Base-by-base conservation (phyloP, 2,888 invertebrate genomes). In the Lymantria monacha region DNA sequence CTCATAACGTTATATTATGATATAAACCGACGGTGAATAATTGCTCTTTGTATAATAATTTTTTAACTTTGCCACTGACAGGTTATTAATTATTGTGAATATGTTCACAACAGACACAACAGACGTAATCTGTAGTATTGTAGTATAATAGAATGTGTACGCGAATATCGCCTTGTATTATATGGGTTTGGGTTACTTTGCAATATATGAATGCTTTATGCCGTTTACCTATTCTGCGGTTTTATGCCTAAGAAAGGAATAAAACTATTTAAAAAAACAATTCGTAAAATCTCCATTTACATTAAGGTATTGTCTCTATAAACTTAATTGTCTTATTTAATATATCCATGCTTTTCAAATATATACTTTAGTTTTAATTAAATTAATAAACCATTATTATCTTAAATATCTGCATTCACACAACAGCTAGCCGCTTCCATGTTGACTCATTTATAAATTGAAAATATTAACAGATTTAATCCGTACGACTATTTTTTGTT, bases 21-120 rank as follows among this genome's bases (percentile, higher is more conserved):
- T 22, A 62, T 67, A 67, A 52, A 67, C 46, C 58, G 59, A 60
- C 51, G 42, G 50, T 53, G 55, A 58, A 56, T 56, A 61, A 56
- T 58, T 53, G 44, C 44, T 42, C 48, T 51, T 51, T 49, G 58
- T 33, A 33, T 59, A 55, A 46, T 48, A 45, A 59, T 59, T 63
- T n/a, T n/a, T 59, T 51, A 43, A 58, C 46, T 51, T 40, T 57
- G 60, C 55, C 42, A 48, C 46, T 63, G 57, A 61, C 63, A 66
- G 58, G 49, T 54, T 51, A 60, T 66, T 67, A 63, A 42, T 49
- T 22, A 22, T 22, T 22, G 22, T 22, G 22, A 57, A 51, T n/a
- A n/a, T n/a, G n/a, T n/a, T n/a, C 46, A 55, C 50, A 51, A n/a
- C n/a, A n/a, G n/a, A n/a, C n/a, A n/a, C n/a, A 58, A 53, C 45